Evolutionary conservation across 2,797 vertebrate species (phyloP), one percentile per base, ranked within the genome.

Genomic region (Kryptolebias ocellatus): DNA sequence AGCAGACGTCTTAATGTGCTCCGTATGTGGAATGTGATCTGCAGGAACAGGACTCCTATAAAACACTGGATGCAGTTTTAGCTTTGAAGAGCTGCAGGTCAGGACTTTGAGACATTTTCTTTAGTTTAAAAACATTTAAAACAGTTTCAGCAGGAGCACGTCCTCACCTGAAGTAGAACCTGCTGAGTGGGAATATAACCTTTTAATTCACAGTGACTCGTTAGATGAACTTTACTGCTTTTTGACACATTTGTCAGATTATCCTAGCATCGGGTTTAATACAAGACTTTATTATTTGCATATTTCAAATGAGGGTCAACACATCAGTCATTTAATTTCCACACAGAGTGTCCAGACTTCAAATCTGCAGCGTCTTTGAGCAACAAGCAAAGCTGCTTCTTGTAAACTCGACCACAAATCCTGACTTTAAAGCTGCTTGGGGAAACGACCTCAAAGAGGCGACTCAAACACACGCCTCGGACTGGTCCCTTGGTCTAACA

Each of bases 1-100:
- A 76, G 63, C 58, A 67, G 53, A 60, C 12, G 31, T 63, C 18
- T 61, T 94, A 93, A 94, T 89, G 80, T 39, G 20, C 79, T 93
- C 93, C 92, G 51, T 88, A 94, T 94, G 93, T 92, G 93, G 93
- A 95, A 94, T 93, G 92, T 79, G 78, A 73, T 87, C 64, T 7
- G 53, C 64, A 55, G 67, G 69, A 79, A 81, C 80, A 72, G 66
- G 73, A 77, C 80, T 83, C 69, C 74, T n/a, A 56, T 28, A 59
- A 9, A 74, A 88, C 83, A 82, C 73, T 84, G 87, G 79, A 74
- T 81, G 64, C 72, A 70, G 56, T 85, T 87, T 76, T 80, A 72
- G 70, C 58, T 73, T 65, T 76, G 47, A 64, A 56, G 18, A 15
- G 42, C 49, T 54, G 18, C 27, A 60, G 20, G 39, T 51, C 31